Base-by-base conservation (phyloP, 2,888 invertebrate genomes). In the Acleris sparsana region DNA sequence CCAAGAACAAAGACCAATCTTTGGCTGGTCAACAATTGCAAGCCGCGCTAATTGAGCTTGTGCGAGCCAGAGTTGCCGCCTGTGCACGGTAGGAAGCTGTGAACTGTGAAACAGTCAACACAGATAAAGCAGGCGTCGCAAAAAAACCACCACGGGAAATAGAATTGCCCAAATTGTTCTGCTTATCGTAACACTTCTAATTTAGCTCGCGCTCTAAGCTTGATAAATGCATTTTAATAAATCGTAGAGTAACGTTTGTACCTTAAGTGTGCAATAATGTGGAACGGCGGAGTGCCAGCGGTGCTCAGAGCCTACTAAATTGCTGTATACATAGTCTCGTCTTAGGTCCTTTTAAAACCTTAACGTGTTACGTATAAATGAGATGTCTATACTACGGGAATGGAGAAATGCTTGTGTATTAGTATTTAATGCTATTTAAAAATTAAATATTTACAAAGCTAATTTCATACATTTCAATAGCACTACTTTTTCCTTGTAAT, bases 151-250 rank as follows among this genome's bases (percentile, higher is more conserved):
- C 20, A 43, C 29, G 3, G 56, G 22, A 46, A 44, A 46, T 59
- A 63, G 62, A 62, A 64, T 62, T 67, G 53, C 58, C 59, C 7
- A 68, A 66, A 63, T 52, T 68, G 63, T 70, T 69, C 71, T 73
- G 69, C 67, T 69, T 75, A 74, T 71, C 71, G 66, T 44, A 20
- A 65, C 59, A 60, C 53, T 60, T 65, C 43, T 71, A 57, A 71
- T 73, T 73, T 71, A 69, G 71, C 67, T 66, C 57, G 64, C 65
- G 57, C 63, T 52, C 68, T 73, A 73, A 82, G 75, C 75, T 68
- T 80, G 82, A 82, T 75, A 80, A 80, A 82, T 73, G 75, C 53
- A 70, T 69, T 67, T 69, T 73, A 76, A 82, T 82, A 80, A 80
- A 76, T 80, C 72, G 64, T 39, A n/a, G 46, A 39, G 20, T 1